Conservation (phyloP, 2,113 vertebrate species). For the Lampris incognitus region DNA sequence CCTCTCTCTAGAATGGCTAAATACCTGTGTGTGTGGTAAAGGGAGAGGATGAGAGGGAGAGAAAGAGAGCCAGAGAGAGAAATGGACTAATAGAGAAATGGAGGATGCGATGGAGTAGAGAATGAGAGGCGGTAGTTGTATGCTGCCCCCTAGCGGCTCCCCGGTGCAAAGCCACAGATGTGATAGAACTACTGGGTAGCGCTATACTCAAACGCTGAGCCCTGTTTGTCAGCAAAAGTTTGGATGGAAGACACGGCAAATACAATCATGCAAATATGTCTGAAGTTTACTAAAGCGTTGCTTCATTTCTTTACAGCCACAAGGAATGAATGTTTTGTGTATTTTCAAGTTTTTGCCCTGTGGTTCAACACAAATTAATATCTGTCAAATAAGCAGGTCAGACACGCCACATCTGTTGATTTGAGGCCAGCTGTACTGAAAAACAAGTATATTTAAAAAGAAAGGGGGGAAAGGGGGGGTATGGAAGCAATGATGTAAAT, state of each 20-base stretch:
- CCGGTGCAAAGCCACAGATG: constrained; percentile 10
- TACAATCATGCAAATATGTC: neutral
- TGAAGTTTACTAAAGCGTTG: too few relatives aligned
- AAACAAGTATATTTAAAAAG: too few relatives aligned
- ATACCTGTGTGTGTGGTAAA: constrained; percentile 48
- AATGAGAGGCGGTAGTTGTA: constrained; percentile 66
- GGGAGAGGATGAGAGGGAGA: neutral
- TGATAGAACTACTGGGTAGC: neutral
- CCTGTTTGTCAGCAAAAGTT: too few relatives aligned
- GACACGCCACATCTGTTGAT: too few relatives aligned
- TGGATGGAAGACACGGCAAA: too few relatives aligned
- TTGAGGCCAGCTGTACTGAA: too few relatives aligned
- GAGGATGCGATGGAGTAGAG: neutral
- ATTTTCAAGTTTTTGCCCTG: neutral
- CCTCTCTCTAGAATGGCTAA: constrained; percentile 75
- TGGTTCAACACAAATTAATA: too few relatives aligned
- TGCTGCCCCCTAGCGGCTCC: constrained; percentile 80
- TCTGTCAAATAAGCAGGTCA: too few relatives aligned
- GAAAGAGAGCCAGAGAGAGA: constrained; percentile 3
- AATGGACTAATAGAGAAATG: neutral
- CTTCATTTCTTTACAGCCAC: neutral
- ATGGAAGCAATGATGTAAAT: too few relatives aligned
- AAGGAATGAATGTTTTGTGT: constrained; percentile 15
- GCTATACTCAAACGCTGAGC: neutral
- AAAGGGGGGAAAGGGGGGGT: too few relatives aligned